Evolutionary conservation across 2,797 vertebrate genomes (phyloP).

Genomic region (Pyrocephalus nanus): DNA sequence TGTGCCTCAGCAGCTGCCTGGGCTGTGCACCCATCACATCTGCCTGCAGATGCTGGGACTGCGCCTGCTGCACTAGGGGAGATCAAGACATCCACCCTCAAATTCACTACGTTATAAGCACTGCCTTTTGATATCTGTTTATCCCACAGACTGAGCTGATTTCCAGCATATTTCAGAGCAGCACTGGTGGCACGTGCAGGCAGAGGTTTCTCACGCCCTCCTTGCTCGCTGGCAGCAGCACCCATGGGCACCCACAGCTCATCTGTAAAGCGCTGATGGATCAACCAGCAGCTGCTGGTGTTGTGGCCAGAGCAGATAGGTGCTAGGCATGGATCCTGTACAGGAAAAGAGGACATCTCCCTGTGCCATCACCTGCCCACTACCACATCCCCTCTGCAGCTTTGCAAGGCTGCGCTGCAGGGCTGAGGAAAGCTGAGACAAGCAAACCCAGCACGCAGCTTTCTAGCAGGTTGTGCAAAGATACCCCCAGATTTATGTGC

Average conservation of each 20-base stretch:
- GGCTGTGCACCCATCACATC: neutral
- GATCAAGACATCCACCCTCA: neutral
- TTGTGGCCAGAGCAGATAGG: neutral
- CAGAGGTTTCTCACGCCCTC: neutral
- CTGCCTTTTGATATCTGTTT: neutral
- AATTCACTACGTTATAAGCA: rapidly evolving
- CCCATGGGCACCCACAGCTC: neutral
- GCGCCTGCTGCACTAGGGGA: rapidly evolving
- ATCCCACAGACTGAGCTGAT: neutral
- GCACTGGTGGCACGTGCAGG: rapidly evolving
- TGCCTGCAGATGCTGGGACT: neutral
- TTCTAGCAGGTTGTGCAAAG: neutral
- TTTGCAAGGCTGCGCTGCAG: rapidly evolving
- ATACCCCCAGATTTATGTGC: neutral
- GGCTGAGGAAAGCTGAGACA: neutral
- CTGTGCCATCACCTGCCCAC: too few relatives aligned
- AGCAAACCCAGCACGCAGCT: neutral
- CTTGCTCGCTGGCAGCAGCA: neutral
- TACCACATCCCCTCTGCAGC: neutral
- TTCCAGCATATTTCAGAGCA: neutral
- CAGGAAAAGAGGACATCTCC: neutral
- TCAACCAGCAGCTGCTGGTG: rapidly evolving
- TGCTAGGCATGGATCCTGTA: neutral
- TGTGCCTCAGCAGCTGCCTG: neutral
- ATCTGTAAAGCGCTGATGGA: neutral